Percentiles rank a stretch among this genome's conserved stretches.
Evolutionary conservation across 2,888 invertebrate species (phyloP).

Genomic region (Chironomus tentans): DNA sequence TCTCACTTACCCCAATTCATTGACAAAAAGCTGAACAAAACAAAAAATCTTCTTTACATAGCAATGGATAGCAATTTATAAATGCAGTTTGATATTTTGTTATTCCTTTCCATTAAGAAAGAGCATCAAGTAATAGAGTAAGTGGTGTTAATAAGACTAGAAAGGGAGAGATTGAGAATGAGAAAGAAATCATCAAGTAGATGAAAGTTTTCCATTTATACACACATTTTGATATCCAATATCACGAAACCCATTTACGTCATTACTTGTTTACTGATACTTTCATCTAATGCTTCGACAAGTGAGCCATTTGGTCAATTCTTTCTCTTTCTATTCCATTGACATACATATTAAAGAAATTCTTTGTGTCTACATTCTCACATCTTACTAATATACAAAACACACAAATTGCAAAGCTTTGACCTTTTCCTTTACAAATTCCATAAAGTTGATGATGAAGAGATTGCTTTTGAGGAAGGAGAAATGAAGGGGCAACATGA

Average conservation of each 20-base stretch:
- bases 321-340: background rate
- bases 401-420: background rate
- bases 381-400: background rate
- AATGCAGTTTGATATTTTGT: background rate
- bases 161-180: background rate
- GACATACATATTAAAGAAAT: background rate
- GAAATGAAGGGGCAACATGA: constrained; percentile 2
- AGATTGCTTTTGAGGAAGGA: background rate
- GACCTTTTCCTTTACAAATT: constrained; percentile 12
- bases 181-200: background rate
- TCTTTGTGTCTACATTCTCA: too few species aligned
- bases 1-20: too few species aligned
- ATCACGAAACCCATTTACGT: constrained; percentile 10
- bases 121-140: background rate
- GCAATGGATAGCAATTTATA: background rate
- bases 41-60: too few species aligned
- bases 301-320: background rate
- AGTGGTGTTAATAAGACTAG: background rate
- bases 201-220: background rate
- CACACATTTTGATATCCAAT: constrained; percentile 1
- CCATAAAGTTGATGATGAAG: background rate
- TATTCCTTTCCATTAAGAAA: background rate
- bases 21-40: too few species aligned
- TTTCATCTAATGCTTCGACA: constrained; percentile 6
- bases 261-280: constrained; percentile 6